phyloP scores from a whole-genome alignment of 1,140 invertebrate genomes.

The Proctacanthus coquilletti region DNA sequence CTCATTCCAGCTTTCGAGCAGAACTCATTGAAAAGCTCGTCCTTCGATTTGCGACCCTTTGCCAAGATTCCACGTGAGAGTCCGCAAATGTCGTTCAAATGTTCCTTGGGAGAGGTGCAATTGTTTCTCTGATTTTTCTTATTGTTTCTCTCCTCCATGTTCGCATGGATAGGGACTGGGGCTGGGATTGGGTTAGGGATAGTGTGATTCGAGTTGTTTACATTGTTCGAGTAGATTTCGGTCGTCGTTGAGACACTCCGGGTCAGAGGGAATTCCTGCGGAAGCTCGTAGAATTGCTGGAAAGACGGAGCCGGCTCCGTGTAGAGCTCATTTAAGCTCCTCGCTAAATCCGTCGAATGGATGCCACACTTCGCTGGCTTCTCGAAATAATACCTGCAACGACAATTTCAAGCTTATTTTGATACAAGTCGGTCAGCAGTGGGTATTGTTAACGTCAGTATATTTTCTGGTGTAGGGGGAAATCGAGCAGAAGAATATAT shows the following conservation, averaged over 20 bases:
- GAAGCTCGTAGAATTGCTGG: constrained; percentile 18
- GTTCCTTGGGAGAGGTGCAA: too few species aligned
- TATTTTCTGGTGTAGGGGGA: too few species aligned
- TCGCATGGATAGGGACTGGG: too few species aligned
- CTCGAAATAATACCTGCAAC: constrained; percentile 22
- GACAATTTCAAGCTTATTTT: constrained; percentile 4
- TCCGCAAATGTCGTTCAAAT: constrained; percentile 17
- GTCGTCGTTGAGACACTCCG: constrained; percentile 27
- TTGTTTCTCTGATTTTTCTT: too few species aligned
- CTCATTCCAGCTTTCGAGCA: constrained; percentile 21
- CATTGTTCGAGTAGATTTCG: constrained; percentile 15
- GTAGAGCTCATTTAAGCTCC: constrained; percentile 26
- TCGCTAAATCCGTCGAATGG: constrained; percentile 24
- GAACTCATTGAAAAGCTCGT: constrained; percentile 26
- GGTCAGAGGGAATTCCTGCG: constrained; percentile 24
- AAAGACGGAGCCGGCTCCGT: constrained; percentile 10
- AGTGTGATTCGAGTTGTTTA: not conserved
- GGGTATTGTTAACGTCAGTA: too few species aligned
- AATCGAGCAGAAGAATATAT: too few species aligned
- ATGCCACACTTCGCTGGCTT: constrained; percentile 24
- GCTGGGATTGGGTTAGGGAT: too few species aligned
- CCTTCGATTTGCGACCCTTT: constrained; percentile 19
- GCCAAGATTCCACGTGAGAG: constrained; percentile 16
- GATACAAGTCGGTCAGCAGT: constrained; percentile 15
- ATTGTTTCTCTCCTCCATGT: too few species aligned